Conservation (phyloP, 2,888 invertebrate species). For the Cryptus armator region DNA sequence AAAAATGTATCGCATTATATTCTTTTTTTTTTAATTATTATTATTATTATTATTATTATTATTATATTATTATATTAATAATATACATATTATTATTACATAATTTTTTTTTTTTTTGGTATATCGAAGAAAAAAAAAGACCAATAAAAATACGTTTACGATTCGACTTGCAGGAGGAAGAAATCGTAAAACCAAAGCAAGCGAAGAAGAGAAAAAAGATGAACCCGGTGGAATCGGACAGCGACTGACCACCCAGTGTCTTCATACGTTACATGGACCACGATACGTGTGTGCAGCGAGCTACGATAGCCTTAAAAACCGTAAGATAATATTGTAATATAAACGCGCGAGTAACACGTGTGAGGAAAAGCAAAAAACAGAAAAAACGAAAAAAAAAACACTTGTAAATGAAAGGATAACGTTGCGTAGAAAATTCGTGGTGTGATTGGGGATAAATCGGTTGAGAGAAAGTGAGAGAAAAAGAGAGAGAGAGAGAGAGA, state of each 20-base stretch:
- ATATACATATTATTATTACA: background rate
- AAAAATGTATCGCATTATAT: background rate
- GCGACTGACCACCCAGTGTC: slow-evolving; percentile 91
- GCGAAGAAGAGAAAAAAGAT: slow-evolving; percentile 96
- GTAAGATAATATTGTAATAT: slow-evolving; percentile 81
- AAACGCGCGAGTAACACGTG: slow-evolving; percentile 61
- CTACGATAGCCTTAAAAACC: slow-evolving; percentile 83
- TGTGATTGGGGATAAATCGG: slow-evolving; percentile 47
- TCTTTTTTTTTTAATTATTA: background rate
- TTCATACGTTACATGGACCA: slow-evolving; percentile 83
- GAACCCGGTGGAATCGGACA: slow-evolving; percentile 92
- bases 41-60: background rate
- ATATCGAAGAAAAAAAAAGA: slow-evolving; percentile 41
- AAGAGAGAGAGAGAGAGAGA: no score
- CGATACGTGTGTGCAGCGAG: slow-evolving; percentile 82
- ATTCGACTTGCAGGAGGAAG: slow-evolving; percentile 91
- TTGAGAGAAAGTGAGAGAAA: background rate
- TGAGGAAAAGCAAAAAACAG: slow-evolving; percentile 45
- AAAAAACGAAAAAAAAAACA: slow-evolving; percentile 63
- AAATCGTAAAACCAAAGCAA: slow-evolving; percentile 95
- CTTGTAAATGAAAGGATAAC: slow-evolving; percentile 46
- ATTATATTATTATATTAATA: background rate
- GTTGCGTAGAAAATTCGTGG: slow-evolving; percentile 19
- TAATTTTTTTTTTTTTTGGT: background rate
- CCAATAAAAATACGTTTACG: background rate